A percentile compares a stretch with the other conserved stretches of the same genome.
These are phyloP conservation scores for Porphyrio hochstetteri DNA, from an alignment of 2,113 vertebrate genomes.

Conservation along the genomic window DNA sequence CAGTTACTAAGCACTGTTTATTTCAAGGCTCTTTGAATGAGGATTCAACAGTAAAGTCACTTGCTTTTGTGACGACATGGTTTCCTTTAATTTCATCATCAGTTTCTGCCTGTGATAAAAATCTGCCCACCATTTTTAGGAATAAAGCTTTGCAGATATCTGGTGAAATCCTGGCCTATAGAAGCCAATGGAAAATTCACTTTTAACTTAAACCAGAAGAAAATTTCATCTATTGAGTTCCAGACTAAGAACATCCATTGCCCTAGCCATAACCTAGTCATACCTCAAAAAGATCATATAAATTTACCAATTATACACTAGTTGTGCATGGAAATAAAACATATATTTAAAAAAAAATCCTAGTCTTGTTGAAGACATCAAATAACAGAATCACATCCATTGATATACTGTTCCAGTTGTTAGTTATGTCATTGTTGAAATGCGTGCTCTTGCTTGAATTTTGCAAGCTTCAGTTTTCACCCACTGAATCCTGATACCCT, in stretches of 20 bases:
- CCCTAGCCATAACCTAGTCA: neutral
- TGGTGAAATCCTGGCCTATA: neutral
- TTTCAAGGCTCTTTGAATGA: neutral
- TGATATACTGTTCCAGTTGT: neutral
- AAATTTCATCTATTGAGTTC: neutral
- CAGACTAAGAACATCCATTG: neutral
- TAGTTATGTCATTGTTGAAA: neutral
- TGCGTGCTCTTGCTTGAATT: neutral
- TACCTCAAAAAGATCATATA: neutral
- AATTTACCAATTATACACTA: neutral
- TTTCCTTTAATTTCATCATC: constrained; percentile 1
- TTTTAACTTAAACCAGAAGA: neutral
- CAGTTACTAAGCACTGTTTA: neutral
- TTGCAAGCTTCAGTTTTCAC: neutral
- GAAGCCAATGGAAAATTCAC: neutral
- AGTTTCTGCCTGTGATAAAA: neutral
- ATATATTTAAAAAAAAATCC: neutral
- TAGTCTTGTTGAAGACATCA: neutral
- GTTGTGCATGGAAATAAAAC: neutral
- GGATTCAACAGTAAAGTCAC: neutral
- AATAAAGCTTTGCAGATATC: neutral
- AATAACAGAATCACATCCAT: neutral
- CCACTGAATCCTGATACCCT: neutral
- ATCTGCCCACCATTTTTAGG: neutral
- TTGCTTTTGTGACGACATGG: neutral